A percentile compares a stretch with the other conserved stretches of the same genome.
Conservation (phyloP, 2,797 vertebrate species). For the Acrocephalus scirpaceus region DNA sequence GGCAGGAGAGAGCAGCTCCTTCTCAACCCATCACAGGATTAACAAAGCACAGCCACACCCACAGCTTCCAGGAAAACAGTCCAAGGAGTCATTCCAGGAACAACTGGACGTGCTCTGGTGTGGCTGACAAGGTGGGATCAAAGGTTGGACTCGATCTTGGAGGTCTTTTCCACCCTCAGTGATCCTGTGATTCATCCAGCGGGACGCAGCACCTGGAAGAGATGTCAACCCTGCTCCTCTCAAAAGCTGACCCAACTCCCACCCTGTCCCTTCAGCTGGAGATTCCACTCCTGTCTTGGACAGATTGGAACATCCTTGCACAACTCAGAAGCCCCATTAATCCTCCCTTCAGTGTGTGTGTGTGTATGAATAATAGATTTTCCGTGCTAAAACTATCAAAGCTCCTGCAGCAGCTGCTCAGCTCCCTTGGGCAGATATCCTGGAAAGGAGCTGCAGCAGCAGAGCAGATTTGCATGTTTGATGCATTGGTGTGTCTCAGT, state of each 20-base stretch:
- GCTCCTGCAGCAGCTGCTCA: constrained; percentile 6
- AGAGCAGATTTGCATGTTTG: constrained; percentile 44
- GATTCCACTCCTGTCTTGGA: background rate
- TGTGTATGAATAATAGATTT: constrained; percentile 30
- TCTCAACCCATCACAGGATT: fast-evolving
- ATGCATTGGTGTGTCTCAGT: constrained; percentile 33
- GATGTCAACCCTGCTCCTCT: background rate
- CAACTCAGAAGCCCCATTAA: background rate
- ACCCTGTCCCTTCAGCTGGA: background rate
- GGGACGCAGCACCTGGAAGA: background rate
- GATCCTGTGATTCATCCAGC: background rate
- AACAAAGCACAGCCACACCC: background rate
- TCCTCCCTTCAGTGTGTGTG: background rate
- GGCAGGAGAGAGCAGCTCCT: background rate
- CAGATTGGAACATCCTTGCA: background rate
- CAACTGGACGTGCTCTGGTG: background rate
- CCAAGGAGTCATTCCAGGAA: background rate
- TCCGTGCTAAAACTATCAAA: constrained; percentile 14
- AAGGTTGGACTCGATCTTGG: background rate
- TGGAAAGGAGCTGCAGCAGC: constrained; percentile 14
- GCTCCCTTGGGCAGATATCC: constrained; percentile 29
- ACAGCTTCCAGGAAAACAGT: fast-evolving
- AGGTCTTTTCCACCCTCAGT: background rate
- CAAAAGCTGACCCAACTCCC: background rate
- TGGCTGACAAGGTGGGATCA: background rate